These are phyloP conservation scores for Xanthia togata DNA, from an alignment of 2,888 invertebrate species.

Conservation along the genomic window DNA sequence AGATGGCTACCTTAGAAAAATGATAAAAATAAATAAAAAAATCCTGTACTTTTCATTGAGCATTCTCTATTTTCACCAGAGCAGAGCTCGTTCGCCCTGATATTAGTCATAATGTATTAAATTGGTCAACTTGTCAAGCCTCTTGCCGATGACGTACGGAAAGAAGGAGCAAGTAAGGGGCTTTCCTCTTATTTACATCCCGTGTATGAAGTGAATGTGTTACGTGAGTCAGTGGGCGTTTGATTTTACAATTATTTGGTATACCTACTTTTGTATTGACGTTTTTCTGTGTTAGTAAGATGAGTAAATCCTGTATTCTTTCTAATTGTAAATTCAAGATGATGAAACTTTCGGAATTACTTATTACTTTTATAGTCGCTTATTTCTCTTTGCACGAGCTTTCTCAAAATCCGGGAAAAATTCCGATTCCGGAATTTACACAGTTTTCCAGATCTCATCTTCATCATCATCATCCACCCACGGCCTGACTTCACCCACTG, in stretches of 20 bases:
- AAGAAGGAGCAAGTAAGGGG: slow-evolving; percentile 8
- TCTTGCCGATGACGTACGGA: slow-evolving; percentile 26
- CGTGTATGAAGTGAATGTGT: background rate
- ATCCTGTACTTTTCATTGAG: too few species aligned
- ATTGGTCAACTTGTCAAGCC: background rate
- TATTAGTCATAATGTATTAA: background rate
- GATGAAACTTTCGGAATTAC: background rate
- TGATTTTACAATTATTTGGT: background rate
- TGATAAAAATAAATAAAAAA: too few species aligned
- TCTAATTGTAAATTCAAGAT: background rate
- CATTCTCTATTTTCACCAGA: too few species aligned
- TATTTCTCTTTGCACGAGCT: background rate
- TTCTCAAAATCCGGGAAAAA: background rate
- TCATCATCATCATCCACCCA: background rate
- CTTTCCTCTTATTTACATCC: slow-evolving; percentile 21
- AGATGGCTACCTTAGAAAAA: too few species aligned
- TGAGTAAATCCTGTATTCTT: background rate
- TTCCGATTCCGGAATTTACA: background rate
- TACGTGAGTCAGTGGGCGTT: background rate
- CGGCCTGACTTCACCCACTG: background rate
- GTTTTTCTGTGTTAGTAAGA: background rate
- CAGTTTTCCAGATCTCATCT: background rate
- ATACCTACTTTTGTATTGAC: background rate
- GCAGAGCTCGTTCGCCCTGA: too few species aligned
- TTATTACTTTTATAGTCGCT: background rate